These are phyloP conservation scores for Orchestes rusci DNA, from an alignment of 2,888 invertebrate species.

Conservation along the genomic window DNA sequence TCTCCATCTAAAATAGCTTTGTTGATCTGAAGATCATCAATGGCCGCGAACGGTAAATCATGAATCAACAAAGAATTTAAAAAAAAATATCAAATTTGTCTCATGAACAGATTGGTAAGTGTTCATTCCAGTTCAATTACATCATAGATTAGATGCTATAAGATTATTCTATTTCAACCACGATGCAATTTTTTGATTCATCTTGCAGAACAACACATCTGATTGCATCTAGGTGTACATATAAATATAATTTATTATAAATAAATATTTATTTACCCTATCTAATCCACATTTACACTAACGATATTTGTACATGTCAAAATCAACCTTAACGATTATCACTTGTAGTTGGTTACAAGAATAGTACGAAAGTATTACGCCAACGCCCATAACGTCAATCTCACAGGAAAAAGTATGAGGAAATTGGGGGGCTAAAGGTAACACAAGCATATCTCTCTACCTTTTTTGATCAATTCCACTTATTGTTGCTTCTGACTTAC, in stretches of 20 bases:
- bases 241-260: constrained; percentile 18
- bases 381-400: constrained; percentile 20
- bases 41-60: too few species aligned
- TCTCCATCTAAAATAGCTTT: too few species aligned
- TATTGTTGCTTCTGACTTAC: constrained; percentile 25
- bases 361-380: too few species aligned
- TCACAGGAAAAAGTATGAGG: constrained; percentile 26
- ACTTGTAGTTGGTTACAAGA: constrained; percentile 37
- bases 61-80: too few species aligned
- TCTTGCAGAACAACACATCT: too few species aligned
- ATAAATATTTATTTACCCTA: constrained; percentile 25
- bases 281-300: constrained; percentile 27
- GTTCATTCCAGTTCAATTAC: too few species aligned
- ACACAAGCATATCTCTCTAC: constrained; percentile 6
- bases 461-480: constrained; percentile 14
- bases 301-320: constrained; percentile 34
- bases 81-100: too few species aligned
- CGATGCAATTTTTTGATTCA: too few species aligned
- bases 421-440: constrained; percentile 31
- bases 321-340: constrained; percentile 23
- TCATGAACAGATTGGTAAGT: too few species aligned
- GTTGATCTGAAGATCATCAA: too few species aligned
- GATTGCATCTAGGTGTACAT: constrained; percentile 13
- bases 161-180: too few species aligned
- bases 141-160: too few species aligned